Evolutionary conservation across 2,113 vertebrate genomes (phyloP), one percentile per base, ranked within the genome.

Genomic region (Crotalus tigris): DNA sequence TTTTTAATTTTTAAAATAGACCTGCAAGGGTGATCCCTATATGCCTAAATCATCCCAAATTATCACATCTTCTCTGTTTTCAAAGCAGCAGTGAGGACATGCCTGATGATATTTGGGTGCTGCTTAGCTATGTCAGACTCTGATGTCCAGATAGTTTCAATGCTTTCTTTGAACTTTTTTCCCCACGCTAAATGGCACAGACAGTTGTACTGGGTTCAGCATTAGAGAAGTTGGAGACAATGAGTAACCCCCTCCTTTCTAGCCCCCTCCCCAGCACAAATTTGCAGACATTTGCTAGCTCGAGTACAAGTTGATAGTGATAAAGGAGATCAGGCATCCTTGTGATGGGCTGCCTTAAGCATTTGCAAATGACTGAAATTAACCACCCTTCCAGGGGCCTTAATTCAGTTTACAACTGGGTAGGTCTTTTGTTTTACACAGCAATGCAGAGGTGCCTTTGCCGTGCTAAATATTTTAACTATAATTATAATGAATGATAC

Each of bases 171-270:
- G 97, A 98, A 98, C 97, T 97, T 89, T 51, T 75, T 55, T 95
- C 97, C 95, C 96, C 97, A 96, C 95, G 96, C 97, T 96, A 95
- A 96, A 96, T 97, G 95, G 54, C 96, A 95, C 96, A 96, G 97
- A 91, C 97, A 97, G 97, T 97, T 97, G 97, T 95, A 54, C 97
- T 95, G 96, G 94, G 97, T 95, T 96, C 96, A 97, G 97, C 91
- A 88, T 98, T 97, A 98, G 97, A 98, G 97, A 91, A 96, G 95
- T 97, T 95, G 97, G 97, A 98, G 98, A 98, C 97, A 97, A 96
- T 92, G 95, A 54, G 19, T 59, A 90, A 54, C 93, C 96, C 95
- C 93, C 94, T 93, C 95, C 93, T 94, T 54, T 55, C 87, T 33
- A 54, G n/a, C 29, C 92, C 51, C 87, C 86, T 49, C 94, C 81